Evolutionary conservation across 2,888 invertebrate genomes (phyloP), one percentile per base, ranked within the genome.

Genomic region (Zygothrica quintamaculata): DNA sequence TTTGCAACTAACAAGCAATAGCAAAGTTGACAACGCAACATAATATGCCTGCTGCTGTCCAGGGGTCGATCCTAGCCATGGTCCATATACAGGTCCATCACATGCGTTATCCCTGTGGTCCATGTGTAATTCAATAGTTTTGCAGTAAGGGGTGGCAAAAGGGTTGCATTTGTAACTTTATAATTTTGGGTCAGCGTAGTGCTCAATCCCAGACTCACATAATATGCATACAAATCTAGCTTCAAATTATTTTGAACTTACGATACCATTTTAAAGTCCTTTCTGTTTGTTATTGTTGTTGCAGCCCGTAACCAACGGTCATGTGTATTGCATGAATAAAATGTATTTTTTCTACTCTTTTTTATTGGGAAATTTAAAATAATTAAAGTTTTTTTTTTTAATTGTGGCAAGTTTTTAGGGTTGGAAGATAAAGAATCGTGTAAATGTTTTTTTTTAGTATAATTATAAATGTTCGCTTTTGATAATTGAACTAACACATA

Each of bases 161-260:
- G 78, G 81, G 84, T 77, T 82, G 68, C 62, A 62, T 44, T 72
- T 78, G 77, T 84, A 84, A 81, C 77, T 84, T 74, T 84, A 84
- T 84, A 84, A 86, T 84, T 84, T 84, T 65, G 62, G 86, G 84
- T 84, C 84, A 86, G 56, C 61, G 43, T 67, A 52, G 53, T 70
- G 69, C 65, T 65, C 58, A 62, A 50, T 59, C 26, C 33, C 37
- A 22, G 44, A 15, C 37, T 29, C 44, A 25, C 37, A n/a, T 43
- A 34, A 52, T 50, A 58, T 51, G 57, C 77, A 72, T 64, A 44
- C 68, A 78, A 76, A 76, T 77, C 48, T 57, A 51, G 74, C 78
- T 81, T 84, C 57, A 69, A 71, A 77, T 77, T 81, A 66, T 73
- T 77, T 76, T 59, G 47, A 74, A 68, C 74, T 59, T 29, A 65